Evolutionary conservation across 2,888 invertebrate species (phyloP).

Genomic region (Rhagium mordax): DNA sequence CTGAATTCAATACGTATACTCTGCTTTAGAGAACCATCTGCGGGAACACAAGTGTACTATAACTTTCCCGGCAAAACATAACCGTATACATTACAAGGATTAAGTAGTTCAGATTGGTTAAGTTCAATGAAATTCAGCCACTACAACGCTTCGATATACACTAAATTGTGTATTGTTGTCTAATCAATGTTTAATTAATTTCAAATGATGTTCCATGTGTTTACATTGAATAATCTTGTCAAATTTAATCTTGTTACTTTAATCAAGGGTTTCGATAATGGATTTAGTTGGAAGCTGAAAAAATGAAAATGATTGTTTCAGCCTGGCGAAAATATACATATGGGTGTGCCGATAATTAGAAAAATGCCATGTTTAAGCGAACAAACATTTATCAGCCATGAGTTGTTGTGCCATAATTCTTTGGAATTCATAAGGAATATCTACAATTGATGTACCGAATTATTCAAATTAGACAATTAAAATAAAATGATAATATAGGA

Average conservation of each 20-base stretch:
- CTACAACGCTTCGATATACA: not conserved
- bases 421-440: too few relatives aligned
- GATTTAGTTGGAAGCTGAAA: too few relatives aligned
- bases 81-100: constrained; percentile 4
- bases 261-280: too few relatives aligned
- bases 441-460: too few relatives aligned
- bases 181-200: constrained; percentile 6
- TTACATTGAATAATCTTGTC: not conserved
- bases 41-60: not conserved
- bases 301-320: too few relatives aligned
- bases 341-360: too few relatives aligned
- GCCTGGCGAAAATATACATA: too few relatives aligned
- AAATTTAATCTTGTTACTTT: not conserved
- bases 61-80: not conserved
- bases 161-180: constrained; percentile 3
- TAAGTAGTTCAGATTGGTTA: constrained; percentile 14
- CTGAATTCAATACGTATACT: constrained; percentile 1
- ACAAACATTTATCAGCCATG: too few relatives aligned
- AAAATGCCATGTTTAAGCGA: too few relatives aligned
- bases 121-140: constrained; percentile 7
- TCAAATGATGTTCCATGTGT: not conserved
- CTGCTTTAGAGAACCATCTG: constrained; percentile 1
- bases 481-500: too few relatives aligned
- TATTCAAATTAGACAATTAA: too few relatives aligned
- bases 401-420: too few relatives aligned